Evolutionary conservation across 2,797 vertebrate species (phyloP).

Genomic region (Sebastes hubbsi): DNA sequence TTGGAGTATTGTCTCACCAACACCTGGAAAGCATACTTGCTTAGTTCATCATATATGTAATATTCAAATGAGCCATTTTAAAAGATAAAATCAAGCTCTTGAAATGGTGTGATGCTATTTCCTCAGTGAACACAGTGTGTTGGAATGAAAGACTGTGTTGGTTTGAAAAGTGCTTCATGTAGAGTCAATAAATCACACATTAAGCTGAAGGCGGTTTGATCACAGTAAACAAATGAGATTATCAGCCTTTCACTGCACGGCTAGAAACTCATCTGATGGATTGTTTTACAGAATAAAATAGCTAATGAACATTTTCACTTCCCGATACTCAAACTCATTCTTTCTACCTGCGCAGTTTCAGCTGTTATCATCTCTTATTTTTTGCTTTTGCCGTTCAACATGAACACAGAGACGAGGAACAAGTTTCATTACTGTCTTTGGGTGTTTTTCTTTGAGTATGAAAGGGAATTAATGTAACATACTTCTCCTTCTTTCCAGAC

Average conservation of each 20-base stretch:
- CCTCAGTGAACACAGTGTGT: not conserved
- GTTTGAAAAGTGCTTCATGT: not conserved
- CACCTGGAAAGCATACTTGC: not conserved
- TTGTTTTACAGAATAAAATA: not conserved
- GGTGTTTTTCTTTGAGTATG: not conserved
- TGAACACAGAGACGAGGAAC: not conserved
- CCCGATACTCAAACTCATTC: not conserved
- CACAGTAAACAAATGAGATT: not conserved
- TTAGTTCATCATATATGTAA: not conserved
- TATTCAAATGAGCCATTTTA: not conserved
- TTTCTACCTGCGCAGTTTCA: not conserved
- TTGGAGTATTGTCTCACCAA: not conserved
- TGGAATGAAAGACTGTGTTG: not conserved
- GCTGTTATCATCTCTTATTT: not conserved
- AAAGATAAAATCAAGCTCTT: not conserved
- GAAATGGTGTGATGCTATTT: not conserved
- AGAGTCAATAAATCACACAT: not conserved
- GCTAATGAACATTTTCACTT: not conserved
- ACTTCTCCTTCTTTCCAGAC: slow-evolving; percentile 59
- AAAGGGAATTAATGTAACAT: not conserved
- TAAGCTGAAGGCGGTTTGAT: slow-evolving; percentile 9
- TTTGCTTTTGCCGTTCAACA: not conserved
- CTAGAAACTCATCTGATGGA: not conserved
- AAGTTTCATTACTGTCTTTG: not conserved
- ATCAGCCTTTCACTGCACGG: not conserved